Evolutionary conservation across 2,113 vertebrate genomes (phyloP).

Genomic region (Electrona antarctica): DNA sequence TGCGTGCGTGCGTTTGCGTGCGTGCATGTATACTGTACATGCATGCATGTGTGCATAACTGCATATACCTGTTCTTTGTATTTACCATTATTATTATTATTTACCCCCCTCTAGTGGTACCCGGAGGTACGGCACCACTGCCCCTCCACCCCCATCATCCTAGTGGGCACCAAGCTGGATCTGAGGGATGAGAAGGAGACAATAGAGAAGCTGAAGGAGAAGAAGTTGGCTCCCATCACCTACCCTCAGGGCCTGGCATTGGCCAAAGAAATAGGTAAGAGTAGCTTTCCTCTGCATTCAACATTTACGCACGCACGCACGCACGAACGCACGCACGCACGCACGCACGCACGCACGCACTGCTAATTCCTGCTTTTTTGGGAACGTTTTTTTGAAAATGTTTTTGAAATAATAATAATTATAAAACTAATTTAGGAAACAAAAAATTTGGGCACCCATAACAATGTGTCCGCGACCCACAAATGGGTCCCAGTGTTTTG

Average conservation of each 20-base stretch:
- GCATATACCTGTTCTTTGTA: not conserved
- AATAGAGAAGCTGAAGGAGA: slow-evolving; percentile 91
- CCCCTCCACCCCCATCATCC: slow-evolving; percentile 91
- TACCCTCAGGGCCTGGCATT: slow-evolving; percentile 91
- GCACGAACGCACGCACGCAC: no score
- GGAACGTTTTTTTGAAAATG: no score
- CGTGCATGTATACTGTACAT: no score
- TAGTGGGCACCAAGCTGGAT: slow-evolving; percentile 90
- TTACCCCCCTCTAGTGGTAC: slow-evolving; percentile 83
- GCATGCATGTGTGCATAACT: not conserved
- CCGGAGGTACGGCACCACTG: slow-evolving; percentile 91
- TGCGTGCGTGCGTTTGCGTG: no score
- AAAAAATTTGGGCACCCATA: not conserved
- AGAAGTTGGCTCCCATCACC: slow-evolving; percentile 91
- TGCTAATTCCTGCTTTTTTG: no score
- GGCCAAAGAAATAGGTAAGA: slow-evolving; percentile 89
- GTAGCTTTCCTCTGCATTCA: not conserved
- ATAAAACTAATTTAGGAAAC: not conserved
- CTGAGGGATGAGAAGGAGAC: slow-evolving; percentile 92
- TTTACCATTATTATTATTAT: no score
- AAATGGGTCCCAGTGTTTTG: no score
- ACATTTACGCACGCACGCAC: not conserved
- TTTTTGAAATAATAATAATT: not conserved
- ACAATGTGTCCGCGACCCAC: not conserved
- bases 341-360: no score